Percentiles rank a stretch among this genome's conserved stretches.
phyloP scores from a whole-genome alignment of 2,113 vertebrate species.

The Tretioscincus oriximinensis region DNA sequence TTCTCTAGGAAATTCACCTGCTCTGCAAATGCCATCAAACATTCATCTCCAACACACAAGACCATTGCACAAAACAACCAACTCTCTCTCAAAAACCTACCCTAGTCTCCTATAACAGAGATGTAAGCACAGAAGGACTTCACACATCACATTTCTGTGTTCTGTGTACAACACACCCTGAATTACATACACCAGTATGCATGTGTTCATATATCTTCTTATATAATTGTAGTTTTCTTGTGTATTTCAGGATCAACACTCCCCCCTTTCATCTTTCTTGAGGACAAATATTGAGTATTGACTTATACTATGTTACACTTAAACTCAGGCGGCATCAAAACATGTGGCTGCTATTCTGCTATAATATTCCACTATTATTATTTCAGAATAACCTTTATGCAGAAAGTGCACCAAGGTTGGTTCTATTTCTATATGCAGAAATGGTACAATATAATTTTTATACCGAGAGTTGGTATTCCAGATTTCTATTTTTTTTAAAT shows the following conservation, averaged over 20 bases:
- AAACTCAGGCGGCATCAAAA: neutral
- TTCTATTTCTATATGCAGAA: too few species aligned
- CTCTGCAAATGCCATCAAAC: neutral
- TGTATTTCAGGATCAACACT: neutral
- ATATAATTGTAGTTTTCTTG: neutral
- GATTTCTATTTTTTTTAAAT: too few species aligned
- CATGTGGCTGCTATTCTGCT: neutral
- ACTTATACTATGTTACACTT: neutral
- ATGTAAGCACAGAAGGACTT: too few species aligned
- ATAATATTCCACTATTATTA: neutral
- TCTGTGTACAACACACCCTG: neutral
- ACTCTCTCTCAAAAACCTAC: rapidly evolving
- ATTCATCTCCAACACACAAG: neutral
- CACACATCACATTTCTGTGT: neutral
- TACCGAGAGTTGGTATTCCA: too few species aligned
- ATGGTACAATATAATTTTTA: too few species aligned
- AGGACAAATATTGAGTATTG: neutral
- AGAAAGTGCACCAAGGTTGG: too few species aligned
- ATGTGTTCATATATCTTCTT: neutral
- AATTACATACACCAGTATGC: rapidly evolving
- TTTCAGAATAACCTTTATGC: too few species aligned
- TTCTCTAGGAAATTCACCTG: neutral
- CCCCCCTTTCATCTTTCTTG: neutral
- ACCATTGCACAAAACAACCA: rapidly evolving
- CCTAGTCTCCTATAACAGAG: neutral